Percentiles rank a stretch among this genome's conserved stretches.
These are phyloP conservation scores for Bombus terrestris DNA, from an alignment of 1,140 invertebrate species.

Conservation along the genomic window DNA sequence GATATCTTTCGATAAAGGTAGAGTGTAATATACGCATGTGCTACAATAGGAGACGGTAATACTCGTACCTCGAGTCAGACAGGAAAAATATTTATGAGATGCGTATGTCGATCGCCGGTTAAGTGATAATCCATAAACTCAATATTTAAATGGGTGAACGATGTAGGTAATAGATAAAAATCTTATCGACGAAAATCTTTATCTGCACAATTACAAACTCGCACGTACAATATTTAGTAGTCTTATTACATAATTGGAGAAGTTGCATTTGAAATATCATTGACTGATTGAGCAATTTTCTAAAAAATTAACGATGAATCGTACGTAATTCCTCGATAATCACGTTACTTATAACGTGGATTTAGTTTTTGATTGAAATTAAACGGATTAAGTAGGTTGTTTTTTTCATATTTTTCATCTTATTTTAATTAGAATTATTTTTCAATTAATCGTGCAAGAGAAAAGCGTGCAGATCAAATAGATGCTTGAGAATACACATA, in stretches of 20 bases:
- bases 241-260: not conserved
- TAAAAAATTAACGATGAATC: not conserved
- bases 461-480: not conserved
- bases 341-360: not conserved
- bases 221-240: not conserved
- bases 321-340: not conserved
- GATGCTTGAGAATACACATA: not conserved
- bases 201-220: not conserved
- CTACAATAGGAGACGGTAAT: constrained; percentile 41
- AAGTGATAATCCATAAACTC: not conserved
- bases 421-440: not conserved
- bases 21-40: constrained; percentile 62
- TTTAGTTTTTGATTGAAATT: not conserved
- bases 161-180: too few relatives aligned
- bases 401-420: not conserved
- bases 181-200: not conserved
- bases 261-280: not conserved
- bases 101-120: too few relatives aligned
- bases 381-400: not conserved
- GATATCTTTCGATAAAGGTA: constrained; percentile 79
- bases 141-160: not conserved
- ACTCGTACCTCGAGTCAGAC: not conserved
- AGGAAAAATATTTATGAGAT: constrained; percentile 26
- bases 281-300: not conserved
- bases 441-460: not conserved